Evolutionary conservation across 2,797 vertebrate species (phyloP).

Genomic region (Erethizon dorsatum): DNA sequence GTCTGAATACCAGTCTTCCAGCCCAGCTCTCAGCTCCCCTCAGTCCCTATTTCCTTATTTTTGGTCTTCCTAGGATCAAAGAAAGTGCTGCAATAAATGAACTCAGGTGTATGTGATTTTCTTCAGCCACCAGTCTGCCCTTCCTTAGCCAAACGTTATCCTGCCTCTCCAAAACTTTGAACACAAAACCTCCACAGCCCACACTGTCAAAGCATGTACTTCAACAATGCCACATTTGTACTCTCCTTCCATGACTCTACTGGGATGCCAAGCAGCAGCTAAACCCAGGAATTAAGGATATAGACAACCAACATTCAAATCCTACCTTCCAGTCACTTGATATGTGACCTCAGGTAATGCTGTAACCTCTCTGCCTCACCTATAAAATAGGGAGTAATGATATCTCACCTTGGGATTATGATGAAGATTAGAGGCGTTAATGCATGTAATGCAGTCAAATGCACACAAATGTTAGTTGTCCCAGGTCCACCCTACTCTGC

Average conservation of each 20-base stretch:
- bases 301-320: not conserved
- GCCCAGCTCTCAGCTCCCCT: not conserved
- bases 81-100: not conserved
- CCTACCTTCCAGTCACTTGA: not conserved
- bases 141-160: not conserved
- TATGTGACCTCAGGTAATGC: not conserved
- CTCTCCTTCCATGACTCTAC: not conserved
- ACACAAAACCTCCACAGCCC: not conserved
- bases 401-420: not conserved
- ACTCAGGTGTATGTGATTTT: not conserved
- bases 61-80: not conserved
- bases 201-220: not conserved
- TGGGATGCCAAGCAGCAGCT: not conserved
- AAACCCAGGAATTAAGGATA: not conserved
- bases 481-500: not conserved
- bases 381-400: not conserved
- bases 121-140: not conserved
- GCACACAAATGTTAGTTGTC: not conserved
- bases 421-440: conserved; percentile 37
- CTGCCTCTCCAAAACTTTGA: not conserved
- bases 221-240: not conserved
- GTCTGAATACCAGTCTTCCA: not conserved
- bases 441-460: not conserved
- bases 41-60: not conserved
- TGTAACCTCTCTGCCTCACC: conserved; percentile 32